Base-by-base conservation (phyloP, 2,888 invertebrate species). In the Agrochola lychnidis region DNA sequence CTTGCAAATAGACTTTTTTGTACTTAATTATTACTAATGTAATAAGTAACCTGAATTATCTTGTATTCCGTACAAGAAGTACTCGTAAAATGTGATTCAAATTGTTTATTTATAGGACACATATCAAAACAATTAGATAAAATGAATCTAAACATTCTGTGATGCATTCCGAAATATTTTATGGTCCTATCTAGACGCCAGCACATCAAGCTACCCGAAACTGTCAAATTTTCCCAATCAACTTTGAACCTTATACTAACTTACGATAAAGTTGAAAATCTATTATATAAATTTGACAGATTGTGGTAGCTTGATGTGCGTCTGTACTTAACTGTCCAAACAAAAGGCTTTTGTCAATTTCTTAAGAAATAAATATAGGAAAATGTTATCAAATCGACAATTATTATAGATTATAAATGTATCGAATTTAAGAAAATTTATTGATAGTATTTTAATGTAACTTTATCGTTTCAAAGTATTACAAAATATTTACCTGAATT, bases 401-500 rank as follows among this genome's bases (percentile, higher is more conserved):
- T 53, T 64, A 68, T 51, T 69, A 19, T 56, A 45, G 36, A 53
- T 36, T 25, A 10, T 70, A 12, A 61, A 61, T 56, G 48, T 62
- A 62, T 68, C 42, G 14, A 80, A 79, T 79, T 71, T 51, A 78
- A 51, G 56, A 51, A 64, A 62, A 19, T 1, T 19, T 73, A 68
- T 63, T 62, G 12, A 42, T 70, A 73, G 61, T 81, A 78, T 69
- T 73, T n/a, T 57, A 76, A 62, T 40, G 25, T 59, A 53, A 82
- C 14, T 70, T 51, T 82, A 68, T 59, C 1, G 45, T 69, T 77
- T 72, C 12, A 71, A 67, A 71, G 81, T 76, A 76, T 80, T 83
- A 68, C 6, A 53, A 73, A 76, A 79, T 70, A 78, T 70, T 25
- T 76, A 82, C 73, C 64, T 77, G 66, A 84, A 66, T 78, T 78